Evolutionary conservation across 2,888 invertebrate genomes (phyloP), one percentile per base, ranked within the genome.

Genomic region (Ganaspis brasiliensis): DNA sequence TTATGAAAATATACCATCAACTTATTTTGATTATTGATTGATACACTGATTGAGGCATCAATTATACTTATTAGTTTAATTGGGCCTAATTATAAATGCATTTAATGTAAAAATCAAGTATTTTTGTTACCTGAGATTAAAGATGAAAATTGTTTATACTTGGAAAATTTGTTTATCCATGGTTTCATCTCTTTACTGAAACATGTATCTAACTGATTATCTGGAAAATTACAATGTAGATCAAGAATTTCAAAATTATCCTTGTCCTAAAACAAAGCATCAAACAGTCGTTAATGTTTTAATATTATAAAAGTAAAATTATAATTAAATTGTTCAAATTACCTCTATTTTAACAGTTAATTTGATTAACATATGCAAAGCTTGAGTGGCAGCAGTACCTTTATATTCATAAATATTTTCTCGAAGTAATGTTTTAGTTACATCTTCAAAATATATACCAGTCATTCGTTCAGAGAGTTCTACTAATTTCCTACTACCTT

Each of bases 51-150:
- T 49, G 14, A 4, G 4, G 16, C 5, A n/a, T 49, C 12, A 45
- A n/a, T n/a, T 26, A 40, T 24, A 8, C 19, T 8, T 55, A 14
- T 12, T 12, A 24, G 21, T 24, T 12, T 4, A 5, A 56, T 24
- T 14, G n/a, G n/a, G n/a, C n/a, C n/a, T n/a, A n/a, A n/a, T n/a
- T n/a, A n/a, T n/a, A n/a, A n/a, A n/a, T n/a, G n/a, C n/a, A n/a
- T n/a, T n/a, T n/a, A n/a, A n/a, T n/a, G n/a, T n/a, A n/a, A n/a
- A n/a, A n/a, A n/a, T n/a, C n/a, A n/a, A n/a, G n/a, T n/a, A n/a
- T n/a, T n/a, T n/a, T 24, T 76, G 26, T 80, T 81, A 89, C 88
- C 84, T 52, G 84, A 83, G 72, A 85, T 81, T 10, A 89, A 77
- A 63, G 80, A 70, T 1, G 85, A 79, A 57, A 87, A 87, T 52